Evolutionary conservation across 2,888 invertebrate genomes (phyloP).

Genomic region (Aradus depressus): DNA sequence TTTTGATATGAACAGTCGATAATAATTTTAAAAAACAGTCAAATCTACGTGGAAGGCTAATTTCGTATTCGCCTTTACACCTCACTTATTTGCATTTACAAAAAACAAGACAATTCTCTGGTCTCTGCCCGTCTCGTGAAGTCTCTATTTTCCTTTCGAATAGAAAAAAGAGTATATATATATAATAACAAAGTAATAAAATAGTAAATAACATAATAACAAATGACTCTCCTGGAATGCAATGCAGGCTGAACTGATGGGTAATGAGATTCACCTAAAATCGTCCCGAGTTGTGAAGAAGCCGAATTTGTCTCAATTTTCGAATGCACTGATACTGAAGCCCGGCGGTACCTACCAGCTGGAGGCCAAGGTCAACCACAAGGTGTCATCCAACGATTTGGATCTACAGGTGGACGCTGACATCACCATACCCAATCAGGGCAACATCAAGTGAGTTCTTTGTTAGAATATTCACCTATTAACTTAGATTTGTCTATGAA

Average conservation of each 20-base stretch:
- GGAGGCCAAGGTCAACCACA: conserved; percentile 47
- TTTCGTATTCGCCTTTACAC: no score
- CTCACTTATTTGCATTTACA: no score
- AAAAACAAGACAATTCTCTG: no score
- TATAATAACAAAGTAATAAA: no score
- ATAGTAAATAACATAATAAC: no score
- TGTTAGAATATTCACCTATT: background rate
- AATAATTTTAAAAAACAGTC: no score
- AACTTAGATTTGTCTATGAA: background rate
- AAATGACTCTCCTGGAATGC: no score
- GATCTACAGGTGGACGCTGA: conserved; percentile 34
- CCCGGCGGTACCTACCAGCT: conserved; percentile 51
- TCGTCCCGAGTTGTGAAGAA: conserved; percentile 47
- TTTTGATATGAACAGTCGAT: no score
- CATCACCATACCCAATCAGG: conserved; percentile 26
- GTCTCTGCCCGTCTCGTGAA: no score
- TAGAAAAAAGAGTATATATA: no score
- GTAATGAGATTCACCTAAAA: conserved; percentile 44
- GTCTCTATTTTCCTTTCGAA: no score
- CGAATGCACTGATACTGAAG: conserved; percentile 47
- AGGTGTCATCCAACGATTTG: conserved; percentile 42
- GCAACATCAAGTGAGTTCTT: conserved; percentile 39
- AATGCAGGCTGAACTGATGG: conserved; percentile 38
- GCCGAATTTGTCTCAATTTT: conserved; percentile 48
- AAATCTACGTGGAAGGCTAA: no score